Evolutionary conservation across 1,140 invertebrate genomes (phyloP).

Genomic region (Drosophila saltans): DNA sequence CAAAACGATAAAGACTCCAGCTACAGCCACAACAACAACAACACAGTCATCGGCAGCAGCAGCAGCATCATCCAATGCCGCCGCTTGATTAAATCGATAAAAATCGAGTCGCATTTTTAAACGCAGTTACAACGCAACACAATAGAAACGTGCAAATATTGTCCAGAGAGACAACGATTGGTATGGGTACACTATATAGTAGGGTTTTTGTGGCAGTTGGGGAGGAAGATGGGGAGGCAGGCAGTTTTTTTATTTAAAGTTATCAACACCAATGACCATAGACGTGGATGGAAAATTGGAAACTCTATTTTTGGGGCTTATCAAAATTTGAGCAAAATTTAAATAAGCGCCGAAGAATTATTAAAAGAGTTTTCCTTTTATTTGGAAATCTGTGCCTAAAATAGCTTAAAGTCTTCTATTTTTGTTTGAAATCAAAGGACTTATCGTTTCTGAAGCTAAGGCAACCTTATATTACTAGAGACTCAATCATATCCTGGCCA

Average conservation of each 20-base stretch:
- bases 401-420: no score
- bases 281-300: neutral
- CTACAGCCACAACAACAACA: constrained; percentile 22
- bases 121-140: constrained; percentile 54
- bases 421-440: no score
- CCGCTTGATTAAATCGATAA: constrained; percentile 80
- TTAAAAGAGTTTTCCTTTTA: no score
- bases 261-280: constrained; percentile 49
- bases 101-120: constrained; percentile 74
- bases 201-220: no score
- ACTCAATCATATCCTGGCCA: no score
- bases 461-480: no score
- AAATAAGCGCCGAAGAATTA: no score
- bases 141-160: constrained; percentile 79
- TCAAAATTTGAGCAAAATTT: neutral
- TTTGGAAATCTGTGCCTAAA: no score
- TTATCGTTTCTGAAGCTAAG: no score
- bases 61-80: constrained; percentile 29
- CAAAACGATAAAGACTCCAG: constrained; percentile 1
- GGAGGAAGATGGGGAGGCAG: no score
- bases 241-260: constrained; percentile 45
- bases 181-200: neutral
- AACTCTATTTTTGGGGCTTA: neutral
- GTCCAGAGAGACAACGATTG: constrained; percentile 11
- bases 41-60: neutral